These are phyloP conservation scores for Odontothrips loti DNA, from an alignment of 2,888 invertebrate genomes.

Conservation along the genomic window DNA sequence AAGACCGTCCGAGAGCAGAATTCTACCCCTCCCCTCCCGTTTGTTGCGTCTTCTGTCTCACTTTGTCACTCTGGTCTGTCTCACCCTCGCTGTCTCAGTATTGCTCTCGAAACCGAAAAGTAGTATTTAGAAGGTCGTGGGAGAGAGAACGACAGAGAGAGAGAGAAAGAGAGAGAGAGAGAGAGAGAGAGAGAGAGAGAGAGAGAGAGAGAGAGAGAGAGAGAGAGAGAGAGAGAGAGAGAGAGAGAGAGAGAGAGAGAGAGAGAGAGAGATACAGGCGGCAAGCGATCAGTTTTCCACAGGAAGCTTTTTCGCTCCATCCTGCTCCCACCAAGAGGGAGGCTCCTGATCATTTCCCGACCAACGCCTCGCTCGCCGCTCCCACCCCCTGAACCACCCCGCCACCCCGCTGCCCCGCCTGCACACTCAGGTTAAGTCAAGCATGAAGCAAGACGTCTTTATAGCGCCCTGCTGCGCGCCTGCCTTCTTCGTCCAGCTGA, in stretches of 20 bases:
- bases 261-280: not conserved
- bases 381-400: not conserved
- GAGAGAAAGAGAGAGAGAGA: not conserved
- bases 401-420: not conserved
- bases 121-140: not conserved
- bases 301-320: not conserved
- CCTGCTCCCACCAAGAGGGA: not conserved
- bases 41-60: not conserved
- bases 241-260: not conserved
- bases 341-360: not conserved
- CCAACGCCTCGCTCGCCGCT: not conserved
- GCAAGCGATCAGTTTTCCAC: not conserved
- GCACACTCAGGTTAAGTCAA: conserved; percentile 19
- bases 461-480: not conserved
- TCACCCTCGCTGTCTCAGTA: not conserved
- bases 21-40: too few species aligned
- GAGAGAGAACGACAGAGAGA: not conserved
- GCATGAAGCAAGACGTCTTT: conserved; percentile 24
- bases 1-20: too few species aligned
- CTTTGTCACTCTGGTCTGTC: not conserved
- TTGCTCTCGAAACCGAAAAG: not conserved
- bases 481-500: not conserved
- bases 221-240: not conserved
- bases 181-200: not conserved
- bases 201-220: not conserved